Base-by-base conservation (phyloP, 1,140 invertebrate genomes). In the Drosophila persimilis region DNA sequence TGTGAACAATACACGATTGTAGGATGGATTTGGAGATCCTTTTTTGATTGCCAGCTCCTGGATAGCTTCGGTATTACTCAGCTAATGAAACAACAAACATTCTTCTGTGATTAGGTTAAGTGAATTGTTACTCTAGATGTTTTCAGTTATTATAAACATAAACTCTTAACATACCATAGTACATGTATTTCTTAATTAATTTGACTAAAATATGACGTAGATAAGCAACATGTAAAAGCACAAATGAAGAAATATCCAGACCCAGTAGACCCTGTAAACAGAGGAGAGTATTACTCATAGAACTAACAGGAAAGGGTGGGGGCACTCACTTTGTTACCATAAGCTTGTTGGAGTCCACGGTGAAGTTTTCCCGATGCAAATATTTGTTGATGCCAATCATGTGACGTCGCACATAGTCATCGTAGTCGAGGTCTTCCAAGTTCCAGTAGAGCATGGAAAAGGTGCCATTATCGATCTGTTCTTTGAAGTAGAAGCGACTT, bases 341-440 rank as follows among this genome's bases (percentile, higher is more conserved):
- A 67, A 91, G 94, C 80, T 93, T 93, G 0, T 95, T 95, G 8
- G 92, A 92, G 2, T 93, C 93, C 43, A 96, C 83, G 7, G 94
- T 94, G 7, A 94, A 94, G 0, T 93, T 90, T 20, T 94, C 93
- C 72, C 97, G 97, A 74, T 97, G 97, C 6, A 98, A 90, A 77
- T 94, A 97, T 66, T 95, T 94, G 29, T 96, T 93, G 22, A 97
- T 95, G 15, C 96, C 97, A 44, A 95, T 91, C 90, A 97, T 94
- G 78, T 97, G 97, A 2, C 93, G 92, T 20, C 94, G 94, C 0
- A 96, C 90, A 77, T 96, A 97, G 0, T 91, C 83, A 56, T 94
- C 92, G 94, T 96, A 97, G 69, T 95, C 91, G 29, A 96, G 85
- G 13, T 84, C 65, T 26, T 90, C 77, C 39, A 90, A 55, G 46